Base-by-base conservation (phyloP, 2,888 invertebrate genomes). In the Lutraria lutraria region DNA sequence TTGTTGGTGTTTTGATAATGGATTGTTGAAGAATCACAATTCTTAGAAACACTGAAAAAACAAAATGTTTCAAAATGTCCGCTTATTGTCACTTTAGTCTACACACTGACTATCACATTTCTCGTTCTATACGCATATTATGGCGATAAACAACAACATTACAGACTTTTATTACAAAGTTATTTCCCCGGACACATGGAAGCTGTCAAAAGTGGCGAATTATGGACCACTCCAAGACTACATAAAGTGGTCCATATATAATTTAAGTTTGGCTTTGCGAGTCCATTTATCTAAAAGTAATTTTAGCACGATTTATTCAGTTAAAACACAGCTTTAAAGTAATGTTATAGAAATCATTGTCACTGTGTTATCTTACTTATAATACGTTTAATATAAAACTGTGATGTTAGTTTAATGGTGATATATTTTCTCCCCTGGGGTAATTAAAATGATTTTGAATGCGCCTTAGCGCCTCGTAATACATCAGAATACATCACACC, bases 181-280 rank as follows among this genome's bases (percentile, higher is more conserved):
- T 76, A 76, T 76, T 76, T 76, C 76, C 76, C 76, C 31, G 76
- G 76, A 76, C 76, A 76, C 76, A 34, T 34, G 76, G 34, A 31
- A 76, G 31, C 31, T 85, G 85, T 85, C 79, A 81, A 86, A 81
- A 43, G 31, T 53, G 63, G n/a, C 86, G 72, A 82, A 68, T 86
- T 72, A 82, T 63, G n/a, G 52, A 68, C 43, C 81, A 72, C 72
- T 82, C 82, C 15, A 86, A 84, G 43, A 68, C 34, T 19, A 16
- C 31, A 76, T 76, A 16, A 76, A 76, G 76, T 76, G 76, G 76
- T 34, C 31, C 76, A 76, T 76, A 76, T 76, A 76, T 76, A 76
- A 68, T 76, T 76, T 76, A 76, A 76, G 31, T 76, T 76, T 76
- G 8, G 29, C 25, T 34, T 76, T 16, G 76, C 31, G 76, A 19